Conservation (phyloP, 2,797 vertebrate genomes). For the Xiphorhynchus erythropygius region DNA sequence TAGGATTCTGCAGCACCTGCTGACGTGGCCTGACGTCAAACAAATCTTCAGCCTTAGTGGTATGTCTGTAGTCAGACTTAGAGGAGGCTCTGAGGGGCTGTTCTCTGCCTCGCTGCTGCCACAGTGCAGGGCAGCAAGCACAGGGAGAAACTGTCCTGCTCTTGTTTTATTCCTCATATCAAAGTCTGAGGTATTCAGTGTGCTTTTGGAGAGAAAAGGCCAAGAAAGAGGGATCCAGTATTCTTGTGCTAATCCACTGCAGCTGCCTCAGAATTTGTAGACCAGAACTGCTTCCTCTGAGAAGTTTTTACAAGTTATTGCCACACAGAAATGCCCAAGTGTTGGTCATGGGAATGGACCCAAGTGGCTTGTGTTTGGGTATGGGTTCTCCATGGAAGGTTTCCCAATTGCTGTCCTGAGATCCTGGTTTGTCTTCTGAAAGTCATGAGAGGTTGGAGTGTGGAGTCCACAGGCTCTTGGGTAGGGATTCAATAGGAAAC, state of each 20-base stretch:
- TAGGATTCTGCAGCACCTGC: slow-evolving; percentile 80
- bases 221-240: neutral
- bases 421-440: neutral
- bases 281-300: neutral
- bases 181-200: neutral
- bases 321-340: neutral
- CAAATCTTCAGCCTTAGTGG: slow-evolving; percentile 83
- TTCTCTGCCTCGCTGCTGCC: neutral
- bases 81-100: neutral
- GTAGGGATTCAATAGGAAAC: neutral
- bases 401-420: neutral
- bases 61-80: slow-evolving; percentile 21
- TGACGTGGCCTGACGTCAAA: slow-evolving; percentile 83
- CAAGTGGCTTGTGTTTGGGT: neutral
- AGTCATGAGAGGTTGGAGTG: neutral
- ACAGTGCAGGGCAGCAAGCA: neutral
- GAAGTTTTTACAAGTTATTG: neutral
- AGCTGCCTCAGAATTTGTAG: neutral
- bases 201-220: neutral
- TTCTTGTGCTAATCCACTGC: neutral
- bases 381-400: neutral
- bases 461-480: neutral
- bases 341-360: neutral
- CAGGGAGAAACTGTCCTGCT: neutral
- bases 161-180: neutral